These are phyloP conservation scores for Sinopyrophorus schimmeli DNA, from an alignment of 2,888 invertebrate species.

Conservation along the genomic window DNA sequence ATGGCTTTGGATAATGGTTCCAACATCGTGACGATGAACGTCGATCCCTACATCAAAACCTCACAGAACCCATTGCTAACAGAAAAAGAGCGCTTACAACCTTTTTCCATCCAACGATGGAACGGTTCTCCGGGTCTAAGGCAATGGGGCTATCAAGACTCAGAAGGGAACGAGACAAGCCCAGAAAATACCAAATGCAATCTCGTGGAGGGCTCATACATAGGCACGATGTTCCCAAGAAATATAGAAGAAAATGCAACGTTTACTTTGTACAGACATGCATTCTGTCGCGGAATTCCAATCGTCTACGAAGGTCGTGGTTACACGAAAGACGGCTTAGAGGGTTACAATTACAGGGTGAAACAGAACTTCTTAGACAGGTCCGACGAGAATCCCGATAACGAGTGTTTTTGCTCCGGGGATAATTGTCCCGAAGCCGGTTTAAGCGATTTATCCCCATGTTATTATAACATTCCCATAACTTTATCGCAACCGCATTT, in stretches of 20 bases:
- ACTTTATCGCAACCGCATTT: slow-evolving; percentile 67
- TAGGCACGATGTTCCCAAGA: slow-evolving; percentile 72
- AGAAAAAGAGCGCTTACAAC: slow-evolving; percentile 44
- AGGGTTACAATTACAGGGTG: slow-evolving; percentile 65
- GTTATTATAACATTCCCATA: slow-evolving; percentile 70
- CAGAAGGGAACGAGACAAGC: slow-evolving; percentile 37
- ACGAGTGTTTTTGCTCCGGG: slow-evolving; percentile 64
- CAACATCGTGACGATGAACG: slow-evolving; percentile 61
- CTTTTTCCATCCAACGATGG: slow-evolving; percentile 64
- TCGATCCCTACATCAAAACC: slow-evolving; percentile 45
- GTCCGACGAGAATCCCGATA: slow-evolving; percentile 60
- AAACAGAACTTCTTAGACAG: slow-evolving; percentile 63
- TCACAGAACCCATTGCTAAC: slow-evolving; percentile 38
- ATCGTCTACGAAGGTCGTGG: slow-evolving; percentile 54
- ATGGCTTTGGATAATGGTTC: slow-evolving; percentile 63
- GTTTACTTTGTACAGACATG: slow-evolving; percentile 69
- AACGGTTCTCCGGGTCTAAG: slow-evolving; percentile 68
- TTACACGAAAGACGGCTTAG: slow-evolving; percentile 57
- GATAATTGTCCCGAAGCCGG: slow-evolving; percentile 75
- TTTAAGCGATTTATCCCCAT: slow-evolving; percentile 57
- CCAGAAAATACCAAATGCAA: slow-evolving; percentile 65
- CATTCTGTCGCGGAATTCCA: slow-evolving; percentile 74
- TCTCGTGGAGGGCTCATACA: slow-evolving; percentile 67
- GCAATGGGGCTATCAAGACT: slow-evolving; percentile 67
- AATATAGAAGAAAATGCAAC: slow-evolving; percentile 59